Conservation (phyloP, 2,888 invertebrate species). For the Epistrophella euchroma region DNA sequence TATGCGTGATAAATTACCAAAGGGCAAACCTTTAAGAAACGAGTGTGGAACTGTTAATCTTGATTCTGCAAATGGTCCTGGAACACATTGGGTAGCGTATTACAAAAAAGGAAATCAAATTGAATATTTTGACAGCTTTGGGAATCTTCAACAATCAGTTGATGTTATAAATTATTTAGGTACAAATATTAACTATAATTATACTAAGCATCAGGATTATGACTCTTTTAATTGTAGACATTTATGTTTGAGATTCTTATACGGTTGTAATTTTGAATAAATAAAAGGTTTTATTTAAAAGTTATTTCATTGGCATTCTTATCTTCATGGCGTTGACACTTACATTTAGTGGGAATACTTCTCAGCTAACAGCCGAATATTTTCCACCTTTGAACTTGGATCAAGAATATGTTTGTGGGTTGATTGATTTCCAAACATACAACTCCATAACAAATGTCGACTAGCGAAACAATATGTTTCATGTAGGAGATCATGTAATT, state of each 20-base stretch:
- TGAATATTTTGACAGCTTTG: neutral
- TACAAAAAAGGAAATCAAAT: neutral
- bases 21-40: neutral
- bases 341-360: constrained; percentile 71
- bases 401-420: constrained; percentile 77
- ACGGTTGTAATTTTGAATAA: constrained; percentile 59
- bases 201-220: neutral
- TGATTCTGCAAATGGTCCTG: neutral
- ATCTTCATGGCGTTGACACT: constrained; percentile 77
- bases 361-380: constrained; percentile 69
- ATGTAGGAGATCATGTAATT: constrained; percentile 72
- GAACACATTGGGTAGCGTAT: neutral
- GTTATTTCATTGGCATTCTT: neutral
- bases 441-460: constrained; percentile 79
- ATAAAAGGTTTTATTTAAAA: constrained; percentile 78
- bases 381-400: constrained; percentile 63
- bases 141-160: no score
- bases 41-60: neutral
- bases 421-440: constrained; percentile 50
- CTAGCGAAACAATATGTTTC: constrained; percentile 78
- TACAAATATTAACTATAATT: no score
- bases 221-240: neutral
- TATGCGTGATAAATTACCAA: neutral
- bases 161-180: no score
- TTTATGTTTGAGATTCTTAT: constrained; percentile 76